phyloP scores from a whole-genome alignment of 2,113 vertebrate species.

The Triplophysa tibetana region DNA sequence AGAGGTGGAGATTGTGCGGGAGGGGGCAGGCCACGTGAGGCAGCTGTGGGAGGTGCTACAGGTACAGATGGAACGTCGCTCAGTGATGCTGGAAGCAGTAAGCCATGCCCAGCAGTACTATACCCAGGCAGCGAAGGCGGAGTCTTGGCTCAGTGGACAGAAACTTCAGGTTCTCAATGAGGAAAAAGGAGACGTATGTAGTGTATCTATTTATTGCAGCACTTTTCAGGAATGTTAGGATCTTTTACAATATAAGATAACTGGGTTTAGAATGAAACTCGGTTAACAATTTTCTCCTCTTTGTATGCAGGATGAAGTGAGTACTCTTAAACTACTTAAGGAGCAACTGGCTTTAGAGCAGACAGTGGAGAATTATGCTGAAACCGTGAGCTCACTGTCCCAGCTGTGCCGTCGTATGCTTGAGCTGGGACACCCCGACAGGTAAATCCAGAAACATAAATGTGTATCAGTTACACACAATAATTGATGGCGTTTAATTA shows the following conservation, averaged over 20 bases:
- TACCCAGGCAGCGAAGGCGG: conserved; percentile 82
- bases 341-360: conserved; percentile 87
- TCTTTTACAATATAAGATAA: neutral
- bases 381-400: conserved; percentile 85
- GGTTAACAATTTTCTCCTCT: neutral
- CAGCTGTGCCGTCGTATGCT: conserved; percentile 84
- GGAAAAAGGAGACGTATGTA: conserved; percentile 85
- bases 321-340: conserved; percentile 88
- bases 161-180: conserved; percentile 89
- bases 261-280: too few species aligned
- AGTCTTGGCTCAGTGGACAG: conserved; percentile 92
- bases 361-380: conserved; percentile 86
- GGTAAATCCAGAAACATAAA: conserved; percentile 65
- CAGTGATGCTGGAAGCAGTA: conserved; percentile 77
- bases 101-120: conserved; percentile 89
- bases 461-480: neutral
- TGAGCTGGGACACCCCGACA: conserved; percentile 86
- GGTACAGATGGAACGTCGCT: conserved; percentile 79
- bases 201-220: neutral
- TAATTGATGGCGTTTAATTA: neutral
- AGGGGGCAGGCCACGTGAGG: conserved; percentile 78
- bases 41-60: conserved; percentile 84
- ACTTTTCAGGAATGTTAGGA: neutral
- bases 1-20: conserved; percentile 78
- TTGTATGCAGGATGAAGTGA: conserved; percentile 44